Base-by-base conservation (phyloP, 2,113 vertebrate species). In the Aspidoscelis tigris region DNA sequence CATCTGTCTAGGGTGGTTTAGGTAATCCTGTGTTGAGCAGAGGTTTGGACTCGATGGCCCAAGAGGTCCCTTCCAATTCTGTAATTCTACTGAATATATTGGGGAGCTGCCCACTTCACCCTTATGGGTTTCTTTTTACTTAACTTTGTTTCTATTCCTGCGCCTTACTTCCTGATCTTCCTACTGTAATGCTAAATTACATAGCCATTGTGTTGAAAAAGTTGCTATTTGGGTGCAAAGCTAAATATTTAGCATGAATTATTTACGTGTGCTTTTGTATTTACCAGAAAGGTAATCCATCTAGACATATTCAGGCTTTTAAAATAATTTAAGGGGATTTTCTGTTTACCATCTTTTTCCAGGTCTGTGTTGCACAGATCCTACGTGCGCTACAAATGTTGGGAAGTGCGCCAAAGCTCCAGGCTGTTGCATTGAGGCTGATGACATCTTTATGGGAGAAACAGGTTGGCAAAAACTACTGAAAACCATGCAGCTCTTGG, bases 361-460 rank as follows among this genome's bases (percentile, higher is more conserved):
- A 99, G 99, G 95, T 99, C 53, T 99, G 98, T 61, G 93, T 98
- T 71, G 93, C 97, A 55, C 95, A 97, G 91, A 97, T 99, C 93
- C 95, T 99, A 7, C 96, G 96, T 86, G 95, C 95, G 3, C 96
- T 99, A 66, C 96, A 97, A 66, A 94, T 95, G 88, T 90, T 99
- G 77, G 96, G 97, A 76, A 96, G 95, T 55, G 88, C 94, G 1
- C 95, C 97, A 77, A 97, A 96, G 82, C 96, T 99, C 82, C 95
- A 95, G 92, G 95, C 97, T 4, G 86, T 99, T 91, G 93, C 95
- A 24, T 88, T 98, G 91, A 97, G 98, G 11, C 94, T 99, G 84
- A 96, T 98, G 94, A 97, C 97, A 0, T 93, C 93, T 18, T 95
- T 99, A n/a, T 99, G 99, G 99, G 97, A 97, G 89, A 98, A 96